Conservation (phyloP, 2,797 vertebrate species). For the Potorous gilbertii region DNA sequence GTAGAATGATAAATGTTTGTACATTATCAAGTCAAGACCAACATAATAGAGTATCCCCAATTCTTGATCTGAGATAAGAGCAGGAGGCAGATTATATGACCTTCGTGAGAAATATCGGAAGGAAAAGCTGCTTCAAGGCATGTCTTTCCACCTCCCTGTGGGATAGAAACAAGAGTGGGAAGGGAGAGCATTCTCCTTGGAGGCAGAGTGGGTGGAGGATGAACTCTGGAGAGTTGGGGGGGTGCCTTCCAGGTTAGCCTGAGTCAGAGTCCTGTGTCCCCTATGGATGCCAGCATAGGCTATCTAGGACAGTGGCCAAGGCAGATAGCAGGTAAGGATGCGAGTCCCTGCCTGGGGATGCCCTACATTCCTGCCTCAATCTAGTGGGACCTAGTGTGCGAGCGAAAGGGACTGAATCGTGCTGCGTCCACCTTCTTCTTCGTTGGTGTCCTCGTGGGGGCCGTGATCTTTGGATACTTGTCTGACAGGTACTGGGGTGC, state of each 20-base stretch:
- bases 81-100: neutral
- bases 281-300: neutral
- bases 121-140: neutral
- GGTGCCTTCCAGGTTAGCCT: neutral
- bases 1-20: neutral
- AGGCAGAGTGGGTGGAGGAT: neutral
- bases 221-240: neutral
- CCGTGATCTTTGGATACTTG: slow-evolving; percentile 89
- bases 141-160: neutral
- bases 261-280: slow-evolving; percentile 8
- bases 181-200: neutral
- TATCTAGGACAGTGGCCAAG: neutral
- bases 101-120: slow-evolving; percentile 6
- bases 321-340: neutral
- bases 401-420: slow-evolving; percentile 87
- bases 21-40: neutral
- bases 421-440: slow-evolving; percentile 90
- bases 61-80: slow-evolving; percentile 4
- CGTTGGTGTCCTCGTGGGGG: slow-evolving; percentile 87
- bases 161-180: neutral
- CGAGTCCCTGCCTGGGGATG: neutral
- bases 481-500: slow-evolving; percentile 88
- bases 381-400: slow-evolving; percentile 93
- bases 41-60: neutral
- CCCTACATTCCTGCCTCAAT: slow-evolving; percentile 44